A percentile compares a stretch with the other conserved stretches of the same genome.
Conservation (phyloP, 92 coral and sea anemone genomes). For the Chrysogorgia sp. region DNA sequence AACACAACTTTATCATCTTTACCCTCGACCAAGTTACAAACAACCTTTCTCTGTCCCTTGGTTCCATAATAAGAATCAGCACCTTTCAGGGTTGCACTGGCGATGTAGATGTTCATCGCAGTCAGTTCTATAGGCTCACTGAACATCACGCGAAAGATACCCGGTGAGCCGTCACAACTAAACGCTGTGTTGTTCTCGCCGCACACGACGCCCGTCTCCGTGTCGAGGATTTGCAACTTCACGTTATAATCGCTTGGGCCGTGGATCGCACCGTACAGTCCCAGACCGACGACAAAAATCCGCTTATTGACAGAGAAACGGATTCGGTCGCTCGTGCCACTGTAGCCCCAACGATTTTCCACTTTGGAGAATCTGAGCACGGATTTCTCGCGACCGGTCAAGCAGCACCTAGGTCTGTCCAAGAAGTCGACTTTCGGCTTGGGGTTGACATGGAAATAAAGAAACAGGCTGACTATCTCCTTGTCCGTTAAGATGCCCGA, state of each 20-base stretch:
- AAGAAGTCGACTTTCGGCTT: slow-evolving; percentile 86
- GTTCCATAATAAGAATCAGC: slow-evolving; percentile 99
- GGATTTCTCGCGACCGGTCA: slow-evolving; percentile 90
- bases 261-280: slow-evolving; percentile 92
- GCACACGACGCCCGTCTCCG: slow-evolving; percentile 76
- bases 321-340: slow-evolving; percentile 97
- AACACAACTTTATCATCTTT: slow-evolving; percentile 78
- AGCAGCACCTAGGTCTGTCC: slow-evolving; percentile 92
- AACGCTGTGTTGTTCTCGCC: slow-evolving; percentile 95
- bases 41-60: slow-evolving; percentile 82
- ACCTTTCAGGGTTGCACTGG: slow-evolving; percentile 89
- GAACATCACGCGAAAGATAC: slow-evolving; percentile 92
- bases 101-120: slow-evolving; percentile 77
- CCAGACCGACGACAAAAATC: slow-evolving; percentile 93
- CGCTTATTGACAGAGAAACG: slow-evolving; percentile 82
- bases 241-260: slow-evolving; percentile 98
- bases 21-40: slow-evolving; percentile 68
- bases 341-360: slow-evolving; percentile 99
- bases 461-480: slow-evolving; percentile 87
- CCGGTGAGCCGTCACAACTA: slow-evolving; percentile 90
- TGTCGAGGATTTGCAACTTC: slow-evolving; percentile 72
- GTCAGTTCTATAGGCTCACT: slow-evolving; percentile 88
- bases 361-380: slow-evolving; percentile 83
- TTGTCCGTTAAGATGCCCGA: slow-evolving; percentile 90
- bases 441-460: slow-evolving; percentile 90